These are phyloP conservation scores for Silurus aristotelis DNA, from an alignment of 2,797 vertebrate species.

Conservation along the genomic window DNA sequence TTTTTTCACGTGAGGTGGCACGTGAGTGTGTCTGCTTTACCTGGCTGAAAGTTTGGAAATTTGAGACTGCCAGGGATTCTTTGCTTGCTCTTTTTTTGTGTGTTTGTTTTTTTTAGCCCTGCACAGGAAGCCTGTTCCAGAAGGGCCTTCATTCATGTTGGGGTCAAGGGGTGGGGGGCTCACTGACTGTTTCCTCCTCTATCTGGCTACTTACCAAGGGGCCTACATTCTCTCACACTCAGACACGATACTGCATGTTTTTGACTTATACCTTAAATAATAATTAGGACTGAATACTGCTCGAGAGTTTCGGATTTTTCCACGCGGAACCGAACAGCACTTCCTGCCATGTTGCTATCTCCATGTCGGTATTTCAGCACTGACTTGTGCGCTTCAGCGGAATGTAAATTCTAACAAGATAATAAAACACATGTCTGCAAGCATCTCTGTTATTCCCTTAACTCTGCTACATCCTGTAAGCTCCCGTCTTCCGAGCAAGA, in stretches of 20 bases:
- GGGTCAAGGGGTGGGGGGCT: too few relatives aligned
- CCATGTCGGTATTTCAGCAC: not conserved
- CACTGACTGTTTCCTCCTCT: conserved; percentile 71
- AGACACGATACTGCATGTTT: conserved; percentile 35
- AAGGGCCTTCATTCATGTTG: conserved; percentile 75
- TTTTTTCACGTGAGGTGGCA: not conserved
- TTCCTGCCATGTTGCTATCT: not conserved
- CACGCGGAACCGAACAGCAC: not conserved
- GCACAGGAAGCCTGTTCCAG: conserved; percentile 74
- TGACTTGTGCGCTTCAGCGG: not conserved
- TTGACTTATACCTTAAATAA: not conserved
- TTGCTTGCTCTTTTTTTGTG: conserved; percentile 44
- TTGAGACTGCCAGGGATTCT: conserved; percentile 66
- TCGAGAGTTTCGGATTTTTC: not conserved
- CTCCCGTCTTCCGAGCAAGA: not conserved
- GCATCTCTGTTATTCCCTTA: too few relatives aligned
- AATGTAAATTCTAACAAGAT: not conserved
- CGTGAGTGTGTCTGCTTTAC: conserved; percentile 58
- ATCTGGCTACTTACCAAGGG: conserved; percentile 65
- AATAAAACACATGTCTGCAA: not conserved
- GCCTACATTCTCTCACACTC: conserved; percentile 35
- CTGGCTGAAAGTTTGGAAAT: conserved; percentile 70
- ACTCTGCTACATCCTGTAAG: not conserved
- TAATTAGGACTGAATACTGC: not conserved
- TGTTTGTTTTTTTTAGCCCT: conserved; percentile 73